Percentiles rank a stretch among this genome's conserved stretches.
phyloP scores from a whole-genome alignment of 2,888 invertebrate species.

The Tridacna gigas region DNA sequence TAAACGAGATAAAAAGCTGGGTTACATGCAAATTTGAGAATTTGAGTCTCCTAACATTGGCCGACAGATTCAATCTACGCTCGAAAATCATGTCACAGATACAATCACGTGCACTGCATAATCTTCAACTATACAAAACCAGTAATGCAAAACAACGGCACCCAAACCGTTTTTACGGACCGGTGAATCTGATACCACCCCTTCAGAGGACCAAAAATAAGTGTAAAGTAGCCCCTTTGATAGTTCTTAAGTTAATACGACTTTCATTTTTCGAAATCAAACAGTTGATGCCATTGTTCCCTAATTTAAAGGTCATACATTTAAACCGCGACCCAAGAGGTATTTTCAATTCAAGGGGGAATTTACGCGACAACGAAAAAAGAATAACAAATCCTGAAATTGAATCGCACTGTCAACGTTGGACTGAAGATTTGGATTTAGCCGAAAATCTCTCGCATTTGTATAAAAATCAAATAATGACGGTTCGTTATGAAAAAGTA shows the following conservation, averaged over 20 bases:
- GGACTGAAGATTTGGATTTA: background rate
- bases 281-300: slow-evolving; percentile 29
- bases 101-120: slow-evolving; percentile 8
- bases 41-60: slow-evolving; percentile 27
- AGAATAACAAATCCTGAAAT: background rate
- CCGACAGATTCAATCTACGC: slow-evolving; percentile 33
- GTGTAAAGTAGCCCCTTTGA: slow-evolving; percentile 9
- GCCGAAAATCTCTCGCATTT: background rate
- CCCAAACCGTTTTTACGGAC: background rate
- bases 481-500: slow-evolving; percentile 30
- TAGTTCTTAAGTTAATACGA: slow-evolving; percentile 27
- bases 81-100: slow-evolving; percentile 38
- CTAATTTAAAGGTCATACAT: slow-evolving; percentile 38
- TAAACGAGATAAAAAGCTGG: slow-evolving; percentile 48
- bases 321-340: slow-evolving; percentile 40
- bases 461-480: slow-evolving; percentile 20
- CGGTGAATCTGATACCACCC: background rate
- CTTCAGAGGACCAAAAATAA: background rate
- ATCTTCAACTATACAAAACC: background rate
- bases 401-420: background rate
- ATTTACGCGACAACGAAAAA: background rate
- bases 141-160: background rate
- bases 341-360: slow-evolving; percentile 33
- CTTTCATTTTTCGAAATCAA: background rate
- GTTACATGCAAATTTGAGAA: slow-evolving; percentile 36